These are phyloP conservation scores for Paramormyrops kingsleyae DNA, from an alignment of 2,113 vertebrate species.

Conservation along the genomic window DNA sequence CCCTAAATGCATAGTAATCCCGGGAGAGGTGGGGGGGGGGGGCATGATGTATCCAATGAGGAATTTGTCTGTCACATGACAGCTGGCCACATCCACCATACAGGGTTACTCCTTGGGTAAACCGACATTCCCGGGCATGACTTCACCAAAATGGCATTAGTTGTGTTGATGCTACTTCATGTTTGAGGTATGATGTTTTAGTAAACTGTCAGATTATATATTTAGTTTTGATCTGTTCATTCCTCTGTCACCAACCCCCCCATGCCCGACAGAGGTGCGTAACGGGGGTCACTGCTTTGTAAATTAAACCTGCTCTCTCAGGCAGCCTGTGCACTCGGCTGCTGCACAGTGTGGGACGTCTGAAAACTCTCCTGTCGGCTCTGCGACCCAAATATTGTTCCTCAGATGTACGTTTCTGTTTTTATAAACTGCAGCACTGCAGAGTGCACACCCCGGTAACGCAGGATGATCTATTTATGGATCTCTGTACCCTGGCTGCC, in stretches of 20 bases:
- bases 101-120: not conserved
- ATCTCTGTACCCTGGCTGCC: not conserved
- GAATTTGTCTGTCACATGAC: not conserved
- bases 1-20: not conserved
- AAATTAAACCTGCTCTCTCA: not conserved
- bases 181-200: not conserved
- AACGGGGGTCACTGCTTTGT: not conserved
- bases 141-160: not conserved
- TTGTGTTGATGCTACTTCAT: not conserved
- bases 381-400: not conserved
- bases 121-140: not conserved
- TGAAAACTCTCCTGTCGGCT: not conserved
- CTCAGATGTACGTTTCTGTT: not conserved
- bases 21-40: not conserved
- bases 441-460: not conserved
- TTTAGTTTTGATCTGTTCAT: not conserved
- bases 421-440: not conserved
- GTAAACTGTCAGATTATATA: not conserved
- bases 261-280: not conserved
- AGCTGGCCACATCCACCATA: not conserved
- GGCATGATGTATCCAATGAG: not conserved
- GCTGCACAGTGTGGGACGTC: not conserved
- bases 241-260: not conserved
- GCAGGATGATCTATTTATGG: not conserved
- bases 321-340: too few relatives aligned